Conservation (phyloP, 2,113 vertebrate genomes). For the Sinocyclocheilus grahami region DNA sequence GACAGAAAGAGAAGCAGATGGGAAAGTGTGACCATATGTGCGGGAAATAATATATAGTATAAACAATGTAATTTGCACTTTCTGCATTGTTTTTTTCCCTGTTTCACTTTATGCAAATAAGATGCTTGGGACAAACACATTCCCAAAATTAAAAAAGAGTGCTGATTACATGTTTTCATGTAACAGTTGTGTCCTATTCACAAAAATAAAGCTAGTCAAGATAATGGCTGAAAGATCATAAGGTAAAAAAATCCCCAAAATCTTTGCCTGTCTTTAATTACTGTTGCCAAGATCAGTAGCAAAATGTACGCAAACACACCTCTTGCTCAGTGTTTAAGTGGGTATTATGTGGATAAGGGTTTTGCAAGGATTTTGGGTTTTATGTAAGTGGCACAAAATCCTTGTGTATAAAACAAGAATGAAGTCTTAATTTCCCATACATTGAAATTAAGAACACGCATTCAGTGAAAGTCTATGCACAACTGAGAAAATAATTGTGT, state of each 20-base stretch:
- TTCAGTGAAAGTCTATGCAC: not conserved
- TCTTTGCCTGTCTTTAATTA: not conserved
- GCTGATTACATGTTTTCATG: too few relatives aligned
- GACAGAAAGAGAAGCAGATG: not conserved
- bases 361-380: not conserved
- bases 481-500: conserved; percentile 31
- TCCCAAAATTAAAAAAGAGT: not conserved
- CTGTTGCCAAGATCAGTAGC: not conserved
- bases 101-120: too few relatives aligned
- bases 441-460: not conserved
- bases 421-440: not conserved
- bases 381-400: not conserved
- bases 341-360: not conserved
- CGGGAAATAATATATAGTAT: too few relatives aligned
- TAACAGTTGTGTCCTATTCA: not conserved
- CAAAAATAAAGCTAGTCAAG: too few relatives aligned
- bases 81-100: too few relatives aligned
- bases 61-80: too few relatives aligned
- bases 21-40: too few relatives aligned
- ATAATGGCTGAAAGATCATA: too few relatives aligned
- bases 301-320: not conserved
- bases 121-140: not conserved
- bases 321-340: not conserved
- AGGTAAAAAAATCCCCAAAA: not conserved
- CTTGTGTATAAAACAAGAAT: not conserved